Evolutionary conservation across 2,113 vertebrate genomes (phyloP).

Genomic region (Paramisgurnus dabryanus): DNA sequence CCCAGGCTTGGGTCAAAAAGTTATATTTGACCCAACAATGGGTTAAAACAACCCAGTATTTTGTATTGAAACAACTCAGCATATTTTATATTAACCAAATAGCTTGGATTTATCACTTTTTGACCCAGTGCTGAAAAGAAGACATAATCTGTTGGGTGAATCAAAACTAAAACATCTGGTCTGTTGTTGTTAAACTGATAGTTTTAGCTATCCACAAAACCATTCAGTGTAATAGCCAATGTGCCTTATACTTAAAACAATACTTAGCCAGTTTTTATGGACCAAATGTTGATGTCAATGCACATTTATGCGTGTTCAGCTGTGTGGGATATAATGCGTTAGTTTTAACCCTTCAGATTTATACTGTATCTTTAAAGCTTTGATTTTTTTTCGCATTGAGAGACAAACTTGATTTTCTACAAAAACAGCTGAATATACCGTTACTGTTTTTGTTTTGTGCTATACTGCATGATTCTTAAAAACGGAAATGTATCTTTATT

Average conservation of each 20-base stretch:
- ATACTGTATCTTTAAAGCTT: neutral
- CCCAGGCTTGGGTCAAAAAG: too few relatives aligned
- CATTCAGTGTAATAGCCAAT: neutral
- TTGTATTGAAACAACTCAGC: too few relatives aligned
- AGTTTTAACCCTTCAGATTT: neutral
- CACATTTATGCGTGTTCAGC: neutral
- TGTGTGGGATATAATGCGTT: neutral
- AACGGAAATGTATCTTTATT: neutral
- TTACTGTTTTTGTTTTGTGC: too few relatives aligned
- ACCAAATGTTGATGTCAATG: too few relatives aligned
- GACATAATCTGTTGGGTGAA: too few relatives aligned
- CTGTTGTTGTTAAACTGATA: neutral
- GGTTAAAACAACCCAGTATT: too few relatives aligned
- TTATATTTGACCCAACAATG: too few relatives aligned
- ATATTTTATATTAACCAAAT: too few relatives aligned
- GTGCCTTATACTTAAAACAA: neutral
- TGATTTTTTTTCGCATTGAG: neutral
- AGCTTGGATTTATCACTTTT: too few relatives aligned
- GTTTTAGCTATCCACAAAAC: slow-evolving; percentile 19
- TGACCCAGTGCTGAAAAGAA: too few relatives aligned
- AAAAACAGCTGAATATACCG: neutral
- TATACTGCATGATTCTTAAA: neutral
- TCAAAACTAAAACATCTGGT: neutral
- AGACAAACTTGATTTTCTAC: neutral
- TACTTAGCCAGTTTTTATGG: neutral